Percentiles rank a stretch among this genome's conserved stretches.
phyloP scores from a whole-genome alignment of 2,888 invertebrate species.

The Sphaeridia pumilis region DNA sequence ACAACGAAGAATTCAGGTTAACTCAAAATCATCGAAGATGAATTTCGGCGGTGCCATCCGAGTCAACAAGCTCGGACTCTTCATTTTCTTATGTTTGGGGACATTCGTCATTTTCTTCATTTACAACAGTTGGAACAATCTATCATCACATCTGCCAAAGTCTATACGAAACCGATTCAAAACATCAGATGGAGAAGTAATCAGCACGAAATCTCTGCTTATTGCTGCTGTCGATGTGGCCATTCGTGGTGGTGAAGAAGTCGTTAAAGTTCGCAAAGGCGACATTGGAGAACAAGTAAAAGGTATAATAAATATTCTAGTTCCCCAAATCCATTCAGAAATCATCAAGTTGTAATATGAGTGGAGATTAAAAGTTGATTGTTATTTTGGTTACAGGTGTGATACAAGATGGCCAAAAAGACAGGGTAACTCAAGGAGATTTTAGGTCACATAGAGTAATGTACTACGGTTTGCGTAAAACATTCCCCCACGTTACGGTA shows the following conservation, averaged over 20 bases:
- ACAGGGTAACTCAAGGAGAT: conserved; percentile 82
- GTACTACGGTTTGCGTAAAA: conserved; percentile 56
- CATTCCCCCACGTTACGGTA: conserved; percentile 58
- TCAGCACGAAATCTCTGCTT: conserved; percentile 48
- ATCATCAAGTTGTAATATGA: no score
- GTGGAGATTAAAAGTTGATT: neutral
- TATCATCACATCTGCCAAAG: neutral
- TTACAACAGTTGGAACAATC: conserved; percentile 16
- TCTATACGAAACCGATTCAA: neutral
- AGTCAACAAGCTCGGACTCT: conserved; percentile 46
- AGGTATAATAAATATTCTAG: no score
- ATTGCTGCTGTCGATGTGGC: conserved; percentile 67
- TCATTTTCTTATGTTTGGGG: conserved; percentile 39
- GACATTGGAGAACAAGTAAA: conserved; percentile 53
- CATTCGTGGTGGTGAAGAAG: conserved; percentile 64
- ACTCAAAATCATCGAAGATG: no score
- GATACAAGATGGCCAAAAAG: conserved; percentile 73
- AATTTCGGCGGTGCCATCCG: conserved; percentile 56
- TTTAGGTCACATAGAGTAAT: conserved; percentile 78
- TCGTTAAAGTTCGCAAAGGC: conserved; percentile 48
- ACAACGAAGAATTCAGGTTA: no score
- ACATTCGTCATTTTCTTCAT: conserved; percentile 39
- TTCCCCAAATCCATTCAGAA: no score
- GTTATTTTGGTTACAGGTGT: conserved; percentile 49
- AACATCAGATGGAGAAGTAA: conserved; percentile 18